phyloP scores from a whole-genome alignment of 2,113 vertebrate genomes.

The Lagopus leucura region DNA sequence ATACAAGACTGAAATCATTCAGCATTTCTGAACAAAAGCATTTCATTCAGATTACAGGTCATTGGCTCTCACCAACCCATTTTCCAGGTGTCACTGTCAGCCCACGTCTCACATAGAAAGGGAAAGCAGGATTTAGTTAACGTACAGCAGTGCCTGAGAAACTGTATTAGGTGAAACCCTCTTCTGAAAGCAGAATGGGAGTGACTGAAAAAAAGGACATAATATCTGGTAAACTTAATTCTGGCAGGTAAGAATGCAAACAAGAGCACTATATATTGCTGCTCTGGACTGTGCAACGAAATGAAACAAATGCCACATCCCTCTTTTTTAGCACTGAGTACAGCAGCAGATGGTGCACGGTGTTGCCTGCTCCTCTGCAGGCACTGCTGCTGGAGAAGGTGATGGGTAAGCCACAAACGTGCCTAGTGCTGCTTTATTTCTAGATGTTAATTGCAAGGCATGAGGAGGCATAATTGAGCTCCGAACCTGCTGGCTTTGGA shows the following conservation, averaged over 20 bases:
- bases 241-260: conserved; percentile 26
- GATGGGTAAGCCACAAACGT: background rate
- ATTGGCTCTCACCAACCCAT: background rate
- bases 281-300: background rate
- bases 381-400: background rate
- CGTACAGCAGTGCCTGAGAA: background rate
- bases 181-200: background rate
- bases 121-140: background rate
- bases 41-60: background rate
- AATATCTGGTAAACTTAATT: conserved; percentile 19
- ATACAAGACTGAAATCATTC: background rate
- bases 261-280: background rate
- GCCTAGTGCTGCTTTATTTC: background rate
- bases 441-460: background rate
- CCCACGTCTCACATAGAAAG: background rate
- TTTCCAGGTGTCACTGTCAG: background rate
- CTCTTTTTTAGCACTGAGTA: conserved; percentile 2
- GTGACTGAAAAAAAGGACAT: conserved; percentile 3
- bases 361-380: background rate
- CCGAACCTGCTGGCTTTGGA: background rate
- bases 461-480: background rate
- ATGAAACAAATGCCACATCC: background rate
- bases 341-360: background rate
- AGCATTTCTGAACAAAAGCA: background rate
- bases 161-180: background rate